A percentile compares a stretch with the other conserved stretches of the same genome.
These are phyloP conservation scores for Cryptoblepharus egeriae DNA, from an alignment of 2,797 vertebrate species.

Conservation along the genomic window DNA sequence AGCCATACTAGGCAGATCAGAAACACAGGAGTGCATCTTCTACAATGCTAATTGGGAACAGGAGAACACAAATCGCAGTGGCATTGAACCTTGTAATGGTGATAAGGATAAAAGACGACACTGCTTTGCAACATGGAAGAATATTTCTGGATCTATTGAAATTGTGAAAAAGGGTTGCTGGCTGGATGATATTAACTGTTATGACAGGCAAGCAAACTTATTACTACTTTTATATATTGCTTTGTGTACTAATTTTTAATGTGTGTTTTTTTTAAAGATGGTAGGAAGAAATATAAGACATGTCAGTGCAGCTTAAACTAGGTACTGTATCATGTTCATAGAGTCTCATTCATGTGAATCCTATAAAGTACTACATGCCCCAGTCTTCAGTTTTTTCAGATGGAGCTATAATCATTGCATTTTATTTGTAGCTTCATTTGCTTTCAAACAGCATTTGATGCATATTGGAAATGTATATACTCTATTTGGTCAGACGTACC, in stretches of 20 bases:
- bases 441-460: not conserved
- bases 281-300: not conserved
- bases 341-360: not conserved
- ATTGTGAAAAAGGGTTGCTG: conserved; percentile 97
- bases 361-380: not conserved
- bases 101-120: conserved; percentile 95
- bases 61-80: conserved; percentile 93
- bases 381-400: not conserved
- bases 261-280: not conserved
- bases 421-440: not conserved
- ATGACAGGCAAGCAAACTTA: conserved; percentile 87
- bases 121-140: conserved; percentile 99
- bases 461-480: not conserved
- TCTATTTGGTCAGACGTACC: not conserved
- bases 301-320: not conserved
- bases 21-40: conserved; percentile 93
- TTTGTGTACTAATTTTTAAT: not conserved
- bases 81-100: conserved; percentile 89
- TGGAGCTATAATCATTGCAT: not conserved
- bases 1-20: conserved; percentile 95
- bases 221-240: conserved; percentile 21
- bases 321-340: not conserved
- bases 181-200: conserved; percentile 98
- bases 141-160: conserved; percentile 91
- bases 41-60: conserved; percentile 98